Evolutionary conservation across 2,797 vertebrate species (phyloP), one percentile per base, ranked within the genome.

Genomic region (Myripristis murdjan): DNA sequence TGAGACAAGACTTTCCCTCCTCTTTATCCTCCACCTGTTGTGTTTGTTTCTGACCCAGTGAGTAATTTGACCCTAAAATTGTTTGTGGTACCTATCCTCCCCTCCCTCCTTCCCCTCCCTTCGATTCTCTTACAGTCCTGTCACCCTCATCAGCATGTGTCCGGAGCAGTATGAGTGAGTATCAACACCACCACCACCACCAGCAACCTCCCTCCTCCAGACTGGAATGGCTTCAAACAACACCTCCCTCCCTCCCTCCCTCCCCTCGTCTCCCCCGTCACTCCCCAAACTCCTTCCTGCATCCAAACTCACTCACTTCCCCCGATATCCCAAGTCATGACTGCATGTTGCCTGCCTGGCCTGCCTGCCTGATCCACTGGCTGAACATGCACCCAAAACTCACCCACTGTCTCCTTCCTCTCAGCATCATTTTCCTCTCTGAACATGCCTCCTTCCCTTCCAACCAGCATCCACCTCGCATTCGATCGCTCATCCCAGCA

Each of bases 131-230:
- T 95, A 77, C 97, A 99, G 98, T 93, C 97, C 98, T 72, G 94
- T 99, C 92, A 99, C 98, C 75, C 97, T 99, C 95, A 99, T 99
- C 97, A 98, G 97, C 95, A 98, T 99, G 97, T 99, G 98, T 96
- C 98, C 98, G 81, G 98, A 99, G 91, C 96, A 98, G 92, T 99
- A 97, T 82, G 98, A 99, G 98, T 99, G 92, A 99, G 98, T 99
- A 99, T 95, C 85, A 69, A 68, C 79, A 49, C 41, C 79, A 72
- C 59, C 80, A 47, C 65, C 55, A 49, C 49, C 51, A 28, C 44
- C 77, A 59, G 18, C 56, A 70, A 20, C 33, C 8, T 10, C 8
- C 24, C 39, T 23, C 47, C 24, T 79, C 54, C 81, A 75, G 77
- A 81, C 81, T 79, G 83, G 91, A 90, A 90, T 88, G 87, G 80